Conservation (phyloP, 1,140 invertebrate species). For the Laupala kohalensis region DNA sequence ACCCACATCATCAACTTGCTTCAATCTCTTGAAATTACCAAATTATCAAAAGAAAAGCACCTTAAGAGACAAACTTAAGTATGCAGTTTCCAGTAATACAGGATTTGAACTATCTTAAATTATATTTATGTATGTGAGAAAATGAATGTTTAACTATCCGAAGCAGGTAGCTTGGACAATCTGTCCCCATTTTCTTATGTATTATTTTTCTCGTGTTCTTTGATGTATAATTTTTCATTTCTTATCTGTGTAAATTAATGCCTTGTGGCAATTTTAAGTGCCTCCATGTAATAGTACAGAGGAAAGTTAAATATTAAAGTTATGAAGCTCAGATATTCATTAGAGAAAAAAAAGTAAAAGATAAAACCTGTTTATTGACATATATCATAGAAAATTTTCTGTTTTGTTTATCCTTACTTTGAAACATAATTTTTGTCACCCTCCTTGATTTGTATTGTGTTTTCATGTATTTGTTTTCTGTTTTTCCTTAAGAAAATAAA, state of each 20-base stretch:
- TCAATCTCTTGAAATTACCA: slow-evolving; percentile 95
- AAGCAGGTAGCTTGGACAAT: neutral
- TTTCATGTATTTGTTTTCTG: no score
- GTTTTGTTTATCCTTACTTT: no score
- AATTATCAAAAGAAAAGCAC: slow-evolving; percentile 97
- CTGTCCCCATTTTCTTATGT: neutral
- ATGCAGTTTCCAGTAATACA: slow-evolving; percentile 94
- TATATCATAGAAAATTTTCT: no score
- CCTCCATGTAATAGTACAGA: neutral
- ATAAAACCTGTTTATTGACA: no score
- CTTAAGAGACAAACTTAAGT: slow-evolving; percentile 87
- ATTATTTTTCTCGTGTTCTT: neutral
- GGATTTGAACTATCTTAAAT: slow-evolving; percentile 92
- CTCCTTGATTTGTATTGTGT: no score
- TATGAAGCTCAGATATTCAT: no score
- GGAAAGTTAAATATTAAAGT: no score
- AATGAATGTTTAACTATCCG: neutral
- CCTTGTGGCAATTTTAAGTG: neutral
- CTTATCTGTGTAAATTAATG: neutral
- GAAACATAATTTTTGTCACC: no score
- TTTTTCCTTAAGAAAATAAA: no score
- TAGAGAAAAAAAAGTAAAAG: no score
- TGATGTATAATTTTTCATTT: neutral
- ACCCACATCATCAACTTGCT: slow-evolving; percentile 97
- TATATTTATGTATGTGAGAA: neutral